Percentiles rank a stretch among this genome's conserved stretches.
Conservation (phyloP, 2,888 invertebrate genomes). For the Phlogophora meticulosa region DNA sequence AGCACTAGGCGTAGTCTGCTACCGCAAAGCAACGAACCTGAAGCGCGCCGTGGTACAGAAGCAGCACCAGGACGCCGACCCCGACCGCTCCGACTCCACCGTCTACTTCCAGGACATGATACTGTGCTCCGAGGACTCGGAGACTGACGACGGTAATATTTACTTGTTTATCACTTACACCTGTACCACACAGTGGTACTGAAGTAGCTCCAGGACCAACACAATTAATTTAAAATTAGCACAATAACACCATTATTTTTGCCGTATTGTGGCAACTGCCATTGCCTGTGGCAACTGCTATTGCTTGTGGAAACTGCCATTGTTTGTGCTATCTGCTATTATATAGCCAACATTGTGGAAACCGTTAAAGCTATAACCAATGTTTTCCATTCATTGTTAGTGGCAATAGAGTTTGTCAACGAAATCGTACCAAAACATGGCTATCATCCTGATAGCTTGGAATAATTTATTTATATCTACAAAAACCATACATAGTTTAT, state of each 20-base stretch:
- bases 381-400: no score
- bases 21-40: slow-evolving; percentile 96
- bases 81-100: slow-evolving; percentile 97
- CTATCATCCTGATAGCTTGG: no score
- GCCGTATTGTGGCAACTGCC: background rate
- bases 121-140: slow-evolving; percentile 97
- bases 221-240: no score
- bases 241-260: background rate
- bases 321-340: no score
- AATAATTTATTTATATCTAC: no score
- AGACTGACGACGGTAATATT: slow-evolving; percentile 95
- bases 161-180: no score
- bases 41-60: slow-evolving; percentile 94
- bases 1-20: slow-evolving; percentile 96
- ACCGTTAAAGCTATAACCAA: no score
- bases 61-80: slow-evolving; percentile 94
- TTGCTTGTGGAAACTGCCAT: background rate
- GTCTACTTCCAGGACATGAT: slow-evolving; percentile 99
- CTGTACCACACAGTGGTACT: no score
- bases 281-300: background rate
- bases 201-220: no score
- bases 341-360: no score
- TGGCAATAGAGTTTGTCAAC: background rate
- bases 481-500: background rate
- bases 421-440: background rate